Evolutionary conservation across 2,113 vertebrate species (phyloP), one percentile per base, ranked within the genome.

Genomic region (Oreocharis arfaki): DNA sequence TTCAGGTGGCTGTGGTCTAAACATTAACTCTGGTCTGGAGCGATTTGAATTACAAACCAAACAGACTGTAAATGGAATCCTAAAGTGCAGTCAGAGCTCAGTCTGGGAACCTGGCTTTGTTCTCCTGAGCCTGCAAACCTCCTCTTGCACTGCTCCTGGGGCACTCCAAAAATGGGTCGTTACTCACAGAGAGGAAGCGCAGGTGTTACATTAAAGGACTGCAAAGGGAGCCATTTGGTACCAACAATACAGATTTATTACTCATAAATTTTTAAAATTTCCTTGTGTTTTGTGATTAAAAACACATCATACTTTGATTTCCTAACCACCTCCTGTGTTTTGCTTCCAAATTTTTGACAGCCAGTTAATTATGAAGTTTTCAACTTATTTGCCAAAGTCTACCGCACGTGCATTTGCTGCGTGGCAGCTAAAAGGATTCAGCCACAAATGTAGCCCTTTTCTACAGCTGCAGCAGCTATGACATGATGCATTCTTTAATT

Each of bases 1-100:
- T 97, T 97, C 94, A 98, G 92, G 95, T 97, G 92, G 84, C 80
- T 97, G 90, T 97, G 93, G 85, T 94, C 95, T 97, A 95, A 97
- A 96, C 86, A 96, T 96, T 97, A 96, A 89, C 95, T 97, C 78
- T 79, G 81, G 90, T 93, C 94, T 95, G 87, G 82, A 96, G 74
- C 47, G 53, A 97, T 96, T 96, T 95, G 93, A 96, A 78, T 97
- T 97, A 96, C 92, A 97, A 97, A 97, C 87, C 90, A 97, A 97
- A 97, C 89, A 97, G 92, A 64, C 82, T 93, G 64, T 93, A 95
- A 95, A 92, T 92, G 90, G 76, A 96, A 96, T 97, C 96, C 89
- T 92, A 57, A 97, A 96, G 42, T 28, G 69, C 95, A 95, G 49
- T 93, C 86, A 93, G 67, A 92, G 80, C 96, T 91, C 85, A 83